Conservation (phyloP, 1,140 invertebrate species). For the Diuraphis noxia region DNA sequence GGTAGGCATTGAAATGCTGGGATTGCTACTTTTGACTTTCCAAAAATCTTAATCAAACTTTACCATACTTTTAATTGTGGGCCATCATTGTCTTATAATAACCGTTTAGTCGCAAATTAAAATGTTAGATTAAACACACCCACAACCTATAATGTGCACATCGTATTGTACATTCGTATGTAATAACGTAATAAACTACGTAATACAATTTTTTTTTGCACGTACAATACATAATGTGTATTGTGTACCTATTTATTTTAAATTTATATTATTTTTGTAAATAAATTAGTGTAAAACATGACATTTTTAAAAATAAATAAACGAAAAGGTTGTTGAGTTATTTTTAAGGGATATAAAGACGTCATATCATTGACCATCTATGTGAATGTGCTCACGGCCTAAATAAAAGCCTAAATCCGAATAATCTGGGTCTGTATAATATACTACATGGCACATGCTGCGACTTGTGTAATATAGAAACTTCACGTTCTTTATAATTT, state of each 20-base stretch:
- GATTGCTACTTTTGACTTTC: background rate
- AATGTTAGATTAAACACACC: background rate
- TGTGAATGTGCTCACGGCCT: background rate
- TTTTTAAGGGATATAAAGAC: background rate
- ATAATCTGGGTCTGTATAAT: background rate
- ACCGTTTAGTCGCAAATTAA: background rate
- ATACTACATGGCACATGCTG: background rate
- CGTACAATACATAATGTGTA: too few species aligned
- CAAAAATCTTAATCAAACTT: background rate
- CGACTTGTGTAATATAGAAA: background rate
- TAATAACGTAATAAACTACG: background rate
- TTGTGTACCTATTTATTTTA: background rate
- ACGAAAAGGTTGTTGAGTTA: background rate
- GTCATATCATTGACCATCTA: background rate
- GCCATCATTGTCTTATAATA: background rate
- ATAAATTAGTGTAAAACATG: background rate
- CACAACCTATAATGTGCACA: background rate
- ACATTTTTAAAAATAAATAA: background rate
- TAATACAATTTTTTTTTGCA: background rate
- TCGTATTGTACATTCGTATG: background rate
- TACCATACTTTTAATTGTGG: background rate
- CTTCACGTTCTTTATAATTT: background rate
- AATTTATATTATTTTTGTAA: background rate
- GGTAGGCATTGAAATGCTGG: background rate
- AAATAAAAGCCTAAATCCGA: background rate